phyloP scores from a whole-genome alignment of 2,888 invertebrate genomes.

The Thymelicus sylvestris region DNA sequence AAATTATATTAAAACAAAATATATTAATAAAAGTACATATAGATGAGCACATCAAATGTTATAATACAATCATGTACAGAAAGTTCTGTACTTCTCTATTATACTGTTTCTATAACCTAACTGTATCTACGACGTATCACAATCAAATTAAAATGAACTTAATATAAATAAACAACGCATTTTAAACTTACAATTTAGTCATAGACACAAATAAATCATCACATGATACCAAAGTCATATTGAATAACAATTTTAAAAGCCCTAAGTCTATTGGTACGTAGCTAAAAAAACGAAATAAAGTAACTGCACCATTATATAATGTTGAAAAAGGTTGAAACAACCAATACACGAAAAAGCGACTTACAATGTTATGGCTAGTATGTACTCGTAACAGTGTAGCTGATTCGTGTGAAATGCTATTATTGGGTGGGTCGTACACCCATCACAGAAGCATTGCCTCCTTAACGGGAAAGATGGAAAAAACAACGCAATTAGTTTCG shows the following conservation, averaged over 20 bases:
- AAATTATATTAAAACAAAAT: constrained; percentile 1
- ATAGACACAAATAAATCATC: constrained; percentile 19
- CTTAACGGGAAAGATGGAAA: too few species aligned
- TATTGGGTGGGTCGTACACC: too few species aligned
- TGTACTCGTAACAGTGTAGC: too few species aligned
- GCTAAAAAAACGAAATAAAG: background rate
- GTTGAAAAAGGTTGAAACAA: background rate
- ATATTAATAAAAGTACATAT: constrained; percentile 9
- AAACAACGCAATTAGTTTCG: too few species aligned
- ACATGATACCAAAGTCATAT: constrained; percentile 13
- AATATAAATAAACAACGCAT: constrained; percentile 16
- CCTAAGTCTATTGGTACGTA: background rate
- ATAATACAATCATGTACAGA: constrained; percentile 6
- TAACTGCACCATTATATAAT: constrained; percentile 1
- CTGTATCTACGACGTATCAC: constrained; percentile 19
- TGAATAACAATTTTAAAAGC: constrained; percentile 11
- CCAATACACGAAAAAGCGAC: too few species aligned
- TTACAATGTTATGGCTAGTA: too few species aligned
- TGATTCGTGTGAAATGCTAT: too few species aligned
- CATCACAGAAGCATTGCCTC: too few species aligned
- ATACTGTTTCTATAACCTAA: constrained; percentile 1
- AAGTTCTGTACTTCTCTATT: constrained; percentile 2
- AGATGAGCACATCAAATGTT: constrained; percentile 28
- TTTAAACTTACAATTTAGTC: constrained; percentile 15
- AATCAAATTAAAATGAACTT: constrained; percentile 31